Percentiles rank a stretch among this genome's conserved stretches.
These are phyloP conservation scores for Ataeniobius toweri DNA, from an alignment of 2,797 vertebrate genomes.

Conservation along the genomic window DNA sequence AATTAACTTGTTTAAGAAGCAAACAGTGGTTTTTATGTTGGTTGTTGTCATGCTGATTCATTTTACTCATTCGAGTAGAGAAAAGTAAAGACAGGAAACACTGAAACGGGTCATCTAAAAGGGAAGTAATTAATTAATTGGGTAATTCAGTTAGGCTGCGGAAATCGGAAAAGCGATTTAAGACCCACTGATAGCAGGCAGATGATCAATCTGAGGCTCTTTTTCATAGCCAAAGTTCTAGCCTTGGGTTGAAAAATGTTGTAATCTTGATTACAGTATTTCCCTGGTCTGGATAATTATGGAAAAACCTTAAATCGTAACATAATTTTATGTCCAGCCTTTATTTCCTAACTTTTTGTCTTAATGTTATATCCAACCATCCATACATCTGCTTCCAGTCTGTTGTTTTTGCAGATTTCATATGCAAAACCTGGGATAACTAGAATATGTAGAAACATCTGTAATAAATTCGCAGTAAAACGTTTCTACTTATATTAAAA, in stretches of 20 bases:
- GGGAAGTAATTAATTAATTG: not conserved
- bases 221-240: not conserved
- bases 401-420: no score
- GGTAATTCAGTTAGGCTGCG: not conserved
- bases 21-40: not conserved
- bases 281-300: not conserved
- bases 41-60: not conserved
- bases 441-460: no score
- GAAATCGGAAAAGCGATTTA: not conserved
- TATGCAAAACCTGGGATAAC: no score
- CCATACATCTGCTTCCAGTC: no score
- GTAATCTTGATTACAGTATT: not conserved
- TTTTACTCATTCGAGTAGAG: slow-evolving; percentile 1
- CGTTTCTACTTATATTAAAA: not conserved
- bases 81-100: not conserved
- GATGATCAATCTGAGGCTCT: not conserved
- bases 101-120: not conserved
- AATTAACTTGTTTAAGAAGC: slow-evolving; percentile 14
- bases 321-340: not conserved
- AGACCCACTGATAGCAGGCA: slow-evolving; percentile 9
- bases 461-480: not conserved
- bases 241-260: not conserved
- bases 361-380: not conserved
- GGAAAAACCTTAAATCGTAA: not conserved
- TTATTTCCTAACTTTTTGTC: not conserved